Percentiles rank a stretch among this genome's conserved stretches.
Evolutionary conservation across 2,113 vertebrate genomes (phyloP).

Genomic region (Syngnathus typhle): DNA sequence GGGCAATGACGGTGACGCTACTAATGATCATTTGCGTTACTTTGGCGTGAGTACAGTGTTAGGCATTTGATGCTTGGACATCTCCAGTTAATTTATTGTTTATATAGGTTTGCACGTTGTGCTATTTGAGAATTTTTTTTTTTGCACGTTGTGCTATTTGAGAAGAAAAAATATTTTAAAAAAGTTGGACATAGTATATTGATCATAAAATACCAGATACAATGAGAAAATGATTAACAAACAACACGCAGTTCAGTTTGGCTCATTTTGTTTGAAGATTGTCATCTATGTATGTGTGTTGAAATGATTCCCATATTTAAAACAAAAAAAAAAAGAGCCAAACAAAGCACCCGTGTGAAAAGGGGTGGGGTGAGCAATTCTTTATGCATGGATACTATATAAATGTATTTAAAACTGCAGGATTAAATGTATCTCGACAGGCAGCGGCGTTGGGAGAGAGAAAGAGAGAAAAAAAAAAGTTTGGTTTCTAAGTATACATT

Average conservation of each 20-base stretch:
- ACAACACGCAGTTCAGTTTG: neutral
- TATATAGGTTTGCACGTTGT: slow-evolving; percentile 45
- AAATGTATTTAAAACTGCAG: slow-evolving; percentile 70
- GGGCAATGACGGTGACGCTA: slow-evolving; percentile 57
- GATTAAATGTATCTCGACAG: slow-evolving; percentile 60
- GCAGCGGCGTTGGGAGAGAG: slow-evolving; percentile 37
- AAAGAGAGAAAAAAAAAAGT: slow-evolving; percentile 28
- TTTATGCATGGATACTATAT: slow-evolving; percentile 76
- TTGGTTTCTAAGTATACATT: slow-evolving; percentile 35
- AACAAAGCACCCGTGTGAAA: slow-evolving; percentile 60
- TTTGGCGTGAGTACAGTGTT: slow-evolving; percentile 29
- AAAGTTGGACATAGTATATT: neutral
- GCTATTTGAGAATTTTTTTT: slow-evolving; percentile 32
- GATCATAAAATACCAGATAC: slow-evolving; percentile 1
- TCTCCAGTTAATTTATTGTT: slow-evolving; percentile 24
- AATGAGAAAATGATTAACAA: neutral
- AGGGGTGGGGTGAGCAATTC: slow-evolving; percentile 60
- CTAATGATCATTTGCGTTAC: slow-evolving; percentile 72
- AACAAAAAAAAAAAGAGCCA: slow-evolving; percentile 43
- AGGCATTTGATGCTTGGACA: slow-evolving; percentile 27
- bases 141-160: slow-evolving; percentile 48
- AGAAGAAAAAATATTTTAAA: slow-evolving; percentile 3
- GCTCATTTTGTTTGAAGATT: slow-evolving; percentile 48
- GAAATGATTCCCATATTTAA: slow-evolving; percentile 68
- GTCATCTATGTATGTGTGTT: slow-evolving; percentile 63